Base-by-base conservation (phyloP, 2,113 vertebrate species). In the Platichthys stellatus region DNA sequence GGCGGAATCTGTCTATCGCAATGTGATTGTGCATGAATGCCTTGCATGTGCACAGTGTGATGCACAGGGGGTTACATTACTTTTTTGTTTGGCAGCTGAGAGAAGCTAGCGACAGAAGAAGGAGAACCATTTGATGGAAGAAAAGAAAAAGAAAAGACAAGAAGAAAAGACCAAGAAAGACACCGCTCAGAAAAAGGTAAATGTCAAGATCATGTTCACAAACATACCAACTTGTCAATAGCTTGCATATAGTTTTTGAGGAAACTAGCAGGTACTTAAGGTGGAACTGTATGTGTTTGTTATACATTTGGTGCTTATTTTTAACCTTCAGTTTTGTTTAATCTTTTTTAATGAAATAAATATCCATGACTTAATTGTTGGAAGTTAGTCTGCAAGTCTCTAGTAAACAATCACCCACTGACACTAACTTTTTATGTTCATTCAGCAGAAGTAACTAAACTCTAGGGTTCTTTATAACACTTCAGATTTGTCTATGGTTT, bases 81-180 rank as follows among this genome's bases (percentile, higher is more conserved):
- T 72, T 73, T 83, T 8, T 92, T 76, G 86, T 87, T 82, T 67
- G 78, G 65, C 88, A 86, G 82, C 89, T 96, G 96, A 95, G 96
- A 96, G 94, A 95, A 96, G 93, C 94, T 93, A 94, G 95, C 95
- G 94, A 95, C 95, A 95, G 94, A 93, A 95, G 94, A 96, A 89
- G 85, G 96, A 98, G 96, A 96, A 97, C 95, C 97, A 94, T 98
- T 99, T 98, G 97, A 99, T 99, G 97, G 97, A 99, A 98, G 96
- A 99, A 97, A 98, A 96, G 96, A 98, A 95, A 98, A 98, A 95
- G 95, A 98, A 97, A 97, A 98, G 96, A 92, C 96, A 97, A 95
- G 97, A 98, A 96, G 97, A 97, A 94, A 98, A 98, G 96, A 96
- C 95, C 92, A 98, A 98, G 96, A 98, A 97, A 93, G 96, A 98